Base-by-base conservation (phyloP, 2,888 invertebrate species). In the Chloroclystis v-ata region DNA sequence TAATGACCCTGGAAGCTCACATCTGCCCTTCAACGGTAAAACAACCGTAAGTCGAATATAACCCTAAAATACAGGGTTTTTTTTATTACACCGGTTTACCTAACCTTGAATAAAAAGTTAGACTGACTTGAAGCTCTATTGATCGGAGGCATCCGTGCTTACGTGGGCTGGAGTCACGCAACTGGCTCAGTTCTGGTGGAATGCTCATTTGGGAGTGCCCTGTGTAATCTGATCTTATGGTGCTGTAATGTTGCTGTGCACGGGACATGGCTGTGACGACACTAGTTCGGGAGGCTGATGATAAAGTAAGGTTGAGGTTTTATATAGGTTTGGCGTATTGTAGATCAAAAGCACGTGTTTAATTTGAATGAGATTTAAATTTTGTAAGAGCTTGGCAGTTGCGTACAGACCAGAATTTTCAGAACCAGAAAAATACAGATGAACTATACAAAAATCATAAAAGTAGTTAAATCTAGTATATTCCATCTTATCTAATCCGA, bases 121-220 rank as follows among this genome's bases (percentile, higher is more conserved):
- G 58, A 47, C 50, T 59, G 55, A 61, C 56, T 61, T 60, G 56
- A 61, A 63, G 61, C 65, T 62, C 58, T 78, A 76, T 77, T 70
- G 75, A 76, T 77, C 77, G 68, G 57, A 54, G 60, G 67, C 62
- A 72, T 70, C 68, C 66, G 51, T 61, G 67, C 65, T 69, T 60
- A 64, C 63, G 70, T 67, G 65, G 66, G 60, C 61, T 59, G 49
- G 62, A 63, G 79, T 70, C 83, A 82, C 83, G 83, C 82, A 70
- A 81, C 68, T 65, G 59, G 16, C 60, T 67, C 68, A 67, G 70
- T 71, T 57, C 65, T 62, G 59, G 59, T 59, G 56, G 59, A 64
- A 65, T 60, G 65, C 67, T 68, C 67, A 69, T 60, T 54, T 63
- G 67, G 74, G 72, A 69, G 74, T 69, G 75, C 64, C 72, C 47